Percentiles rank a stretch among this genome's conserved stretches.
These are phyloP conservation scores for Punctoribates punctum DNA, from an alignment of 2,888 invertebrate genomes.

Conservation along the genomic window DNA sequence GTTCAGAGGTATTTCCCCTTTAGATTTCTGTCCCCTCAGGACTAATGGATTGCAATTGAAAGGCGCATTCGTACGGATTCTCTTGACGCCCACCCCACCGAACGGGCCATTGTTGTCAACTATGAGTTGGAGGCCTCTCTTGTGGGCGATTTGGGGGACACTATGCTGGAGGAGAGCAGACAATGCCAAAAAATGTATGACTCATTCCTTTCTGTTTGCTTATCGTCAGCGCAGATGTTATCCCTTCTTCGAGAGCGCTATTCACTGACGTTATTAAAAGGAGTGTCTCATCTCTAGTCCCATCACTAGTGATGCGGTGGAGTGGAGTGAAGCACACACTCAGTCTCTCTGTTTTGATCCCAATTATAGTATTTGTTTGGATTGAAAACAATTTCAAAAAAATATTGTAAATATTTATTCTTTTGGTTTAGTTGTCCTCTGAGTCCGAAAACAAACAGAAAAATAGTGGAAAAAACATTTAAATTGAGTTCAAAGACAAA, in stretches of 20 bases:
- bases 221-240: constrained; percentile 24
- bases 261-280: not conserved
- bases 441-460: too few relatives aligned
- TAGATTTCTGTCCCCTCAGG: not conserved
- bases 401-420: too few relatives aligned
- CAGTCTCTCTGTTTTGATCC: not conserved
- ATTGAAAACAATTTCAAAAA: not conserved
- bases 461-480: constrained; percentile 19
- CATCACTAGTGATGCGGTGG: constrained; percentile 7
- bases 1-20: constrained; percentile 16
- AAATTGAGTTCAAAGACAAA: not conserved
- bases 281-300: constrained; percentile 14
- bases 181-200: constrained; percentile 60
- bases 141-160: constrained; percentile 71
- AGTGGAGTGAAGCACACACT: not conserved
- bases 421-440: too few relatives aligned
- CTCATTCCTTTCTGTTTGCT: constrained; percentile 7
- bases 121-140: constrained; percentile 84
- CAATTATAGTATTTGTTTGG: not conserved
- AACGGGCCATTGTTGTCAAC: constrained; percentile 78
- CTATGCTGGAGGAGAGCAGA: constrained; percentile 76
- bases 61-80: constrained; percentile 61
- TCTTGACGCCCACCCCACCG: constrained; percentile 82
- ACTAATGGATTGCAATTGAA: not conserved
- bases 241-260: not conserved